These are phyloP conservation scores for Caenorhabditis remanei DNA, from an alignment of 1,140 invertebrate species.

Conservation along the genomic window DNA sequence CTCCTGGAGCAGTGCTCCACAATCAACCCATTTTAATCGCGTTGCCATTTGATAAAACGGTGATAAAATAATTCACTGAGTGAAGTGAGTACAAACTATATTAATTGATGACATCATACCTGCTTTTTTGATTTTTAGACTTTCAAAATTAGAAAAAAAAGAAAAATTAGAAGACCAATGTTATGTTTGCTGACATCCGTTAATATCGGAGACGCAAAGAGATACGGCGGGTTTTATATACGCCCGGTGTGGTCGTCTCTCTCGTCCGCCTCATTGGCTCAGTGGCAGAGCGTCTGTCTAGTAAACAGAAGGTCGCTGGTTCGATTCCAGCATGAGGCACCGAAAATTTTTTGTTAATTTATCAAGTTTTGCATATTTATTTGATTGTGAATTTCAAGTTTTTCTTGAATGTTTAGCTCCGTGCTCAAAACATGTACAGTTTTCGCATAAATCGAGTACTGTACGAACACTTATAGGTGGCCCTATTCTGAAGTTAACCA, in stretches of 20 bases:
- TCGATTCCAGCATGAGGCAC: slow-evolving; percentile 71
- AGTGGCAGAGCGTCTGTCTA: slow-evolving; percentile 71
- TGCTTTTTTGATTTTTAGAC: neutral
- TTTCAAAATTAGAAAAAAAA: neutral
- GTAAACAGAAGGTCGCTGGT: slow-evolving; percentile 73
- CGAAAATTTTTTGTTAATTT: slow-evolving; percentile 49
- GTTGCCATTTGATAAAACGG: neutral
- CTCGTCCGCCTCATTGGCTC: slow-evolving; percentile 68
- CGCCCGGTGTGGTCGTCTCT: neutral
- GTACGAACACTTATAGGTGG: no score
- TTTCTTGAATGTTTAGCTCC: no score
- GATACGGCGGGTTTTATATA: neutral
- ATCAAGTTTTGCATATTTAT: no score
- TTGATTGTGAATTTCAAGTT: no score
- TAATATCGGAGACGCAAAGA: neutral
- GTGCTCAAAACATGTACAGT: no score
- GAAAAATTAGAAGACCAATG: neutral
- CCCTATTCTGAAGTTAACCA: no score
- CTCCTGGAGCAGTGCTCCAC: no score
- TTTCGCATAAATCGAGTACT: no score
- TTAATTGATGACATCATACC: neutral
- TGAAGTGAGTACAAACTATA: neutral
- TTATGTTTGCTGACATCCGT: neutral
- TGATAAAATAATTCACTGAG: neutral
- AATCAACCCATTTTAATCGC: neutral